Percentiles rank a stretch among this genome's conserved stretches.
These are phyloP conservation scores for Myripristis jacobus DNA, from an alignment of 2,797 vertebrate species.

Conservation along the genomic window DNA sequence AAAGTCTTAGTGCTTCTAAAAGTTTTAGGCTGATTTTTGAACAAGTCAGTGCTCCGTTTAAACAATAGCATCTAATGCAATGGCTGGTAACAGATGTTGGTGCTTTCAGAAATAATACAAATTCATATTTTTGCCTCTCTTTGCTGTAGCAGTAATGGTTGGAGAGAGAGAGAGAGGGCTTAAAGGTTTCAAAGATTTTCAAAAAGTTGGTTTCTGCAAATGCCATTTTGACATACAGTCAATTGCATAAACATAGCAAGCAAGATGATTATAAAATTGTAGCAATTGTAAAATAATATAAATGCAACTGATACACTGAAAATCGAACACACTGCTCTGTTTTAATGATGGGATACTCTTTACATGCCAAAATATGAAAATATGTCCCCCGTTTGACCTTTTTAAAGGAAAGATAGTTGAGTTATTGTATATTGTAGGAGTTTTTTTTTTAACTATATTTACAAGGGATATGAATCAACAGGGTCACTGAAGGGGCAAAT, in stretches of 20 bases:
- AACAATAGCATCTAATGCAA: conserved; percentile 18
- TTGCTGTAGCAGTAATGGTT: background rate
- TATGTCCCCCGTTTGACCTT: background rate
- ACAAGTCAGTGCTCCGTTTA: conserved; percentile 18
- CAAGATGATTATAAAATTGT: too few relatives aligned
- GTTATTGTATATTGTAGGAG: background rate
- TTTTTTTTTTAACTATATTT: background rate
- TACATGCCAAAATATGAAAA: background rate
- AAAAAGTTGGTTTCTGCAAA: too few relatives aligned
- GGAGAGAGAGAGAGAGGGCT: too few relatives aligned
- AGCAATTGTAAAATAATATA: background rate
- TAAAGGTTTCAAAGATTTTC: too few relatives aligned
- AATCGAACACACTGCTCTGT: background rate
- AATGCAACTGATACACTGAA: background rate
- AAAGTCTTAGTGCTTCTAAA: too few relatives aligned
- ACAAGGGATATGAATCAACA: conserved; percentile 17
- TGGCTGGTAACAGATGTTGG: conserved; percentile 8
- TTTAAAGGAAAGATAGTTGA: background rate
- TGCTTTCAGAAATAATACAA: background rate
- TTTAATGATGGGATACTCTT: background rate
- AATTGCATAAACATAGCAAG: background rate
- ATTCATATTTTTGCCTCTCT: background rate
- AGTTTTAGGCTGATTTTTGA: conserved; percentile 38
- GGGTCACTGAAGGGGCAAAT: conserved; percentile 39
- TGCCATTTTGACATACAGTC: too few relatives aligned